Base-by-base conservation (phyloP, 1,140 invertebrate genomes). In the Papilio dardanus region DNA sequence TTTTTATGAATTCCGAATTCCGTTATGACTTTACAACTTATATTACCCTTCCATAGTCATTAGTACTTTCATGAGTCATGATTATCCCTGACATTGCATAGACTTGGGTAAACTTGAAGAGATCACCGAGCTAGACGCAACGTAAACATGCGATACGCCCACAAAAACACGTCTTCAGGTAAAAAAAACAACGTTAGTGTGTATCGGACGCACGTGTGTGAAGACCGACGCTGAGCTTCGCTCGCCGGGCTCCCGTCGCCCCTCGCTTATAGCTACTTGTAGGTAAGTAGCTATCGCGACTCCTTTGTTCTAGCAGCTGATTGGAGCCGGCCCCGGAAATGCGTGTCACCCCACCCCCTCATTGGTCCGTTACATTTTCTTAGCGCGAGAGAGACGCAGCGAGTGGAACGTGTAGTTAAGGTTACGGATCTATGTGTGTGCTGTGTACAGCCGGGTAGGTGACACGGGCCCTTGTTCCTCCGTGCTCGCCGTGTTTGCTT, bases 231-330 rank as follows among this genome's bases (percentile, higher is more conserved):
- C 76, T 77, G 71, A 79, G 78, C 82, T 87, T 82, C 84, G 84
- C 86, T 87, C 86, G 84, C 80, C 54, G 54, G 83, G 79, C n/a
- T 16, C 42, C 42, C 42, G 42, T 74, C 84, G 85, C 85, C 89
- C 88, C 87, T 88, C 81, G 85, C 75, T 77, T 83, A 83, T 91
- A 93, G 91, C 87, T 92, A 92, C 90, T 93, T 86, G 88, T 93
- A 92, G 86, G 86, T 91, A 88, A 92, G 92, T 93, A 92, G 90
- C 89, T 91, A 93, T 90, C 90, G 85, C 88, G 85, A 86, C 84
- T 92, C 91, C 88, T 90, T 93, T 93, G 92, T 93, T 93, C 92
- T 91, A 93, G 89, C 88, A 93, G 92, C 90, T 92, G 92, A 93
- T 93, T 93, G 92, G 92, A 93, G 92, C 92, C 86, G 90, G 83